Evolutionary conservation across 1,140 invertebrate genomes (phyloP).

Genomic region (Aphelinus certus): DNA sequence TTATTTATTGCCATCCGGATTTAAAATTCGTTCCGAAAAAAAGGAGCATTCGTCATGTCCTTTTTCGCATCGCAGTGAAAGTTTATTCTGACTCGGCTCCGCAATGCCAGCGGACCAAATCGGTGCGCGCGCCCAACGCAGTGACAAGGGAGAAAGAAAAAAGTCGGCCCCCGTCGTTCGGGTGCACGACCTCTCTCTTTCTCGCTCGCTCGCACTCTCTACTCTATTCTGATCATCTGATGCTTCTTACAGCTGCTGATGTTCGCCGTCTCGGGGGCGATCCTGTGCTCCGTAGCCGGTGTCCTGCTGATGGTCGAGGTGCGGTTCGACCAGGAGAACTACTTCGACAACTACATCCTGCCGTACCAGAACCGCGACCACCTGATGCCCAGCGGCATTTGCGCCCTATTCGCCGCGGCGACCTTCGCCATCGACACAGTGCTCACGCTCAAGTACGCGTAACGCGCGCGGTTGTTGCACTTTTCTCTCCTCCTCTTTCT

Average conservation of each 20-base stretch:
- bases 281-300: constrained; percentile 54
- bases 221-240: constrained; percentile 16
- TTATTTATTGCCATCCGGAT: too few species aligned
- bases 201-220: not conserved
- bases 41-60: too few species aligned
- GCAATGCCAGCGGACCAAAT: too few species aligned
- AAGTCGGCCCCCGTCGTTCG: not conserved
- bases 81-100: too few species aligned
- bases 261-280: constrained; percentile 52
- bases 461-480: constrained; percentile 10
- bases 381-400: constrained; percentile 54
- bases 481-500: not conserved
- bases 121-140: not conserved
- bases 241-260: constrained; percentile 52
- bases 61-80: too few species aligned
- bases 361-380: constrained; percentile 53
- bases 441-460: constrained; percentile 53
- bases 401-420: constrained; percentile 53
- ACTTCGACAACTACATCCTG: constrained; percentile 53
- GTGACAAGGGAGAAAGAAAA: constrained; percentile 1
- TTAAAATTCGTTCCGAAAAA: too few species aligned
- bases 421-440: constrained; percentile 54
- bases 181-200: constrained; percentile 11
- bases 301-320: constrained; percentile 54
- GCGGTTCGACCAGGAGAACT: constrained; percentile 33